Evolutionary conservation across 2,113 vertebrate species (phyloP).

Genomic region (Ellobius talpinus): DNA sequence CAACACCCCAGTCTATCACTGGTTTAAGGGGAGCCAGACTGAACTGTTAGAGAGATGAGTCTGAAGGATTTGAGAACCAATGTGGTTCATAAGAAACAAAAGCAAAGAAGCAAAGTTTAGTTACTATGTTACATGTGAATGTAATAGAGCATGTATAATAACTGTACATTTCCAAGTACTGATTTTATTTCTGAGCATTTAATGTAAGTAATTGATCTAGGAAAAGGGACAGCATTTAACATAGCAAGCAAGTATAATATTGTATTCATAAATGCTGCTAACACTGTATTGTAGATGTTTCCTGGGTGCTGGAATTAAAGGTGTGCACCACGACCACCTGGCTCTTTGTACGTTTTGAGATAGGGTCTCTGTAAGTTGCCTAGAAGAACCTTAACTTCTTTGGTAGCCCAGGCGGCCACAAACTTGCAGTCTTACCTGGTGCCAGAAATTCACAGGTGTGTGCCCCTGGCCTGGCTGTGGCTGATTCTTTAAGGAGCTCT

Average conservation of each 20-base stretch:
- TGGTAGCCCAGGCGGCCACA: background rate
- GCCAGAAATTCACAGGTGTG: background rate
- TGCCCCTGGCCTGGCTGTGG: background rate
- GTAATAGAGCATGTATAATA: background rate
- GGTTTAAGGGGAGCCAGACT: background rate
- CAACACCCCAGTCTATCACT: background rate
- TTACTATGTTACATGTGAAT: background rate
- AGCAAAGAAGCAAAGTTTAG: background rate
- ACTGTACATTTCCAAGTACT: background rate
- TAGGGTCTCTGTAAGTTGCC: background rate
- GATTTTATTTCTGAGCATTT: background rate
- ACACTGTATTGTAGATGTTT: background rate
- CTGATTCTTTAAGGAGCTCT: background rate
- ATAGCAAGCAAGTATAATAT: background rate
- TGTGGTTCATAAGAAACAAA: background rate
- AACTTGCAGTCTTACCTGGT: background rate
- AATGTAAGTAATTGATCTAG: background rate
- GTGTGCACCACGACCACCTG: too few species aligned
- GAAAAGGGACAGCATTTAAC: background rate
- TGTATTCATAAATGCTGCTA: background rate
- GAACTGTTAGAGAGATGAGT: background rate
- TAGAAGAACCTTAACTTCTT: background rate
- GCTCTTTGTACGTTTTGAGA: background rate
- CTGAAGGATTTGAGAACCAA: background rate
- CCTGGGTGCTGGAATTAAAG: too few species aligned